phyloP scores from a whole-genome alignment of 2,888 invertebrate genomes.

The Aplocera efformata region DNA sequence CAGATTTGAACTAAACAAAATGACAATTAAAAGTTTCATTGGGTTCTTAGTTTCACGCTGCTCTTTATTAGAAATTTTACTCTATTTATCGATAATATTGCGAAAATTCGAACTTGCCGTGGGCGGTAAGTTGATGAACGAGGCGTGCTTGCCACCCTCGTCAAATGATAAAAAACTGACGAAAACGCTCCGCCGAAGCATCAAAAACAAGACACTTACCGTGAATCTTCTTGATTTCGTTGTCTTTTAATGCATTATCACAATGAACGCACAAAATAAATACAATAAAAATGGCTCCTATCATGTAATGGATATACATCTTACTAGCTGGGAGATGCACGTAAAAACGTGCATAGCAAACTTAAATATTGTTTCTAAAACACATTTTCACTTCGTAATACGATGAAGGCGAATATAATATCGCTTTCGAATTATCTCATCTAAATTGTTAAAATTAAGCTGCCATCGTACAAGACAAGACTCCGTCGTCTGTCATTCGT shows the following conservation, averaged over 20 bases:
- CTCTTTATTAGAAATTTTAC: background rate
- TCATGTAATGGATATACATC: conserved; percentile 72
- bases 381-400: conserved; percentile 68
- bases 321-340: conserved; percentile 58
- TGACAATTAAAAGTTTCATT: too few relatives aligned
- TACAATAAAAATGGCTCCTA: conserved; percentile 80
- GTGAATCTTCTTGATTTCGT: conserved; percentile 73
- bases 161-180: background rate
- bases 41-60: too few relatives aligned
- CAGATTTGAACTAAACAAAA: too few relatives aligned
- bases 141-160: conserved; percentile 4
- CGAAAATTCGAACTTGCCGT: conserved; percentile 23
- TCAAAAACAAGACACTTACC: conserved; percentile 51
- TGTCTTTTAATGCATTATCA: conserved; percentile 75
- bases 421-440: conserved; percentile 55
- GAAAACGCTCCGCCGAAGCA: conserved; percentile 2
- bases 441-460: conserved; percentile 59
- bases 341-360: conserved; percentile 54
- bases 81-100: conserved; percentile 1
- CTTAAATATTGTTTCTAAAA: conserved; percentile 62
- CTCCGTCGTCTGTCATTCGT: conserved; percentile 75
- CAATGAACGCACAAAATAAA: conserved; percentile 80
- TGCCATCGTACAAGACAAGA: conserved; percentile 64
- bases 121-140: conserved; percentile 34
- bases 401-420: conserved; percentile 57